phyloP scores from a whole-genome alignment of 1,140 invertebrate species.

The Drosophila kikkawai region DNA sequence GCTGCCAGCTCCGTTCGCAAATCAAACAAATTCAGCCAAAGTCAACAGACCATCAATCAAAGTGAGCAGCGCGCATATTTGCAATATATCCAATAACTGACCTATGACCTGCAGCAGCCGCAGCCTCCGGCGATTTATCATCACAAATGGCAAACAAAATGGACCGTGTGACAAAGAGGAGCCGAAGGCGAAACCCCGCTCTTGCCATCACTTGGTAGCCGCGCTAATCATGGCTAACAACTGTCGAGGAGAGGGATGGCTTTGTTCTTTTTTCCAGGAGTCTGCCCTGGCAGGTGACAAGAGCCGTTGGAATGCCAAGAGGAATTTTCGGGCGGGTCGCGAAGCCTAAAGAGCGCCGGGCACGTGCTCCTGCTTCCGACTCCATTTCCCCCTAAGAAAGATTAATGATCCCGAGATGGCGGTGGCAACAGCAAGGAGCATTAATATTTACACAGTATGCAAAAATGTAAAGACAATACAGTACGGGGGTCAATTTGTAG shows the following conservation, averaged over 20 bases:
- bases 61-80: constrained; percentile 51
- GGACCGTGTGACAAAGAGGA: constrained; percentile 53
- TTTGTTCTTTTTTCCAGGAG: constrained; percentile 15
- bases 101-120: constrained; percentile 53
- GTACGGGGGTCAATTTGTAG: constrained; percentile 59
- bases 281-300: constrained; percentile 38
- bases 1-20: constrained; percentile 20
- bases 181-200: constrained; percentile 36
- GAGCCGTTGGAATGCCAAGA: constrained; percentile 20
- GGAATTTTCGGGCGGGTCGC: constrained; percentile 48
- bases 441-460: constrained; percentile 70
- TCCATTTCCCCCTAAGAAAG: constrained; percentile 54
- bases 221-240: constrained; percentile 69
- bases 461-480: constrained; percentile 43
- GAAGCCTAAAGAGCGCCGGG: constrained; percentile 27
- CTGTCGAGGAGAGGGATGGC: constrained; percentile 23
- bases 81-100: constrained; percentile 72
- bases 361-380: constrained; percentile 12
- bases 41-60: constrained; percentile 74
- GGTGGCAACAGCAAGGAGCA: constrained; percentile 47
- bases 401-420: constrained; percentile 65
- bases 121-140: constrained; percentile 66
- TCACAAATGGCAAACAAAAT: constrained; percentile 74
- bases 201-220: constrained; percentile 23
- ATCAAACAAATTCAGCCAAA: constrained; percentile 68